Evolutionary conservation across 2,888 invertebrate genomes (phyloP).

Genomic region (Molanna angustata): DNA sequence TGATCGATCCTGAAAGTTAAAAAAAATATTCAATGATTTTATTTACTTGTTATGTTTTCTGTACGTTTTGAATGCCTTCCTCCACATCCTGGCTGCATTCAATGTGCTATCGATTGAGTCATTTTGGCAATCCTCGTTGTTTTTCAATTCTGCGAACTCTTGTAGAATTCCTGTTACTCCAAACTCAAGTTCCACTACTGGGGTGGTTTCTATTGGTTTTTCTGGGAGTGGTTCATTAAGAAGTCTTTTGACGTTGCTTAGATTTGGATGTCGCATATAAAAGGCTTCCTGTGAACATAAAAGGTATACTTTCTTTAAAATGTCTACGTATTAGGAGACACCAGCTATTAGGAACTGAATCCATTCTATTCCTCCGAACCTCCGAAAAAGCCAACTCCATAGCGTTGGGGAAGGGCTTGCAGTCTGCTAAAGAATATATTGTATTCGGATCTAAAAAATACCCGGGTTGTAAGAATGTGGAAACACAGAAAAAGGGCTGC

Average conservation of each 20-base stretch:
- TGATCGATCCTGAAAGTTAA: no score
- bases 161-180: conserved; percentile 21
- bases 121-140: not conserved
- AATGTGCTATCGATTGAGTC: conserved; percentile 16
- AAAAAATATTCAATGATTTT: no score
- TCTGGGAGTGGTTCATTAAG: conserved; percentile 24
- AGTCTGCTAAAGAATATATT: no score
- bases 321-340: no score
- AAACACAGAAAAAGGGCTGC: no score
- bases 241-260: conserved; percentile 20
- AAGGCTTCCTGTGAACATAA: not conserved
- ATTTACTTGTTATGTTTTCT: conserved; percentile 21
- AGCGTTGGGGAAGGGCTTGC: no score
- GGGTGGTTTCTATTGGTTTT: conserved; percentile 25
- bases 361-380: no score
- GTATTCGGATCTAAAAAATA: no score
- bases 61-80: conserved; percentile 28
- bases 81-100: conserved; percentile 26
- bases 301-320: no score
- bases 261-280: conserved; percentile 3
- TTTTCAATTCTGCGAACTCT: not conserved
- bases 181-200: conserved; percentile 28
- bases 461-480: no score
- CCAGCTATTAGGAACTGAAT: no score
- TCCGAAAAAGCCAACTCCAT: no score